Evolutionary conservation across 1,140 invertebrate genomes (phyloP).

Genomic region (Pararge aegeria): DNA sequence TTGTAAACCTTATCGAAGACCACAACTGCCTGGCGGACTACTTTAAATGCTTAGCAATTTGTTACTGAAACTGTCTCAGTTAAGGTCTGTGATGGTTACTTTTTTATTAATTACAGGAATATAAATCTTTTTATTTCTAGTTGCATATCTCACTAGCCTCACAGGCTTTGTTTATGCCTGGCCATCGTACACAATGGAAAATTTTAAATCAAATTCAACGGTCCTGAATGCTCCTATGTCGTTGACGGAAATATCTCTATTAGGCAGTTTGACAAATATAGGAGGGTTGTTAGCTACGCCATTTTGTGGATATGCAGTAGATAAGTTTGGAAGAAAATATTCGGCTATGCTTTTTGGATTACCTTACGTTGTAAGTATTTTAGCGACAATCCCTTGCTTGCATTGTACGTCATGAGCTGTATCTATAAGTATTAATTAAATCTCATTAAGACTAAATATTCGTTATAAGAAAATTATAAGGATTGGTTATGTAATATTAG

Average conservation of each 20-base stretch:
- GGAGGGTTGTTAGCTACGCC: slow-evolving; percentile 54
- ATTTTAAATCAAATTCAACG: slow-evolving; percentile 53
- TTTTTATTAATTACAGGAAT: neutral
- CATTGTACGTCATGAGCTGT: neutral
- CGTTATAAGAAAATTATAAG: no score
- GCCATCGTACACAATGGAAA: slow-evolving; percentile 56
- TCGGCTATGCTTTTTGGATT: slow-evolving; percentile 58
- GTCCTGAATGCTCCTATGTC: slow-evolving; percentile 49
- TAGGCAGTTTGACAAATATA: slow-evolving; percentile 58
- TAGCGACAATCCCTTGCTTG: no score
- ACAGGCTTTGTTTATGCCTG: slow-evolving; percentile 60
- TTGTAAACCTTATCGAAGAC: no score
- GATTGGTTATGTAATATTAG: no score
- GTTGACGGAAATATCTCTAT: slow-evolving; percentile 40
- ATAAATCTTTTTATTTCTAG: slow-evolving; percentile 37
- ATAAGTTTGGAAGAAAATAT: slow-evolving; percentile 55
- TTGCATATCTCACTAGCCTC: slow-evolving; percentile 42
- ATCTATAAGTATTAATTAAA: no score
- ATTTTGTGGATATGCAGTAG: slow-evolving; percentile 46
- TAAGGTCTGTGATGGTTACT: no score
- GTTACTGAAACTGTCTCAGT: no score
- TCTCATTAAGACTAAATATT: no score
- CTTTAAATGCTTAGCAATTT: no score
- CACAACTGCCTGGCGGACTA: no score
- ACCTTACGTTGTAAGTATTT: slow-evolving; percentile 52